Evolutionary conservation across 2,113 vertebrate species (phyloP).

Genomic region (Notothenia rossii): DNA sequence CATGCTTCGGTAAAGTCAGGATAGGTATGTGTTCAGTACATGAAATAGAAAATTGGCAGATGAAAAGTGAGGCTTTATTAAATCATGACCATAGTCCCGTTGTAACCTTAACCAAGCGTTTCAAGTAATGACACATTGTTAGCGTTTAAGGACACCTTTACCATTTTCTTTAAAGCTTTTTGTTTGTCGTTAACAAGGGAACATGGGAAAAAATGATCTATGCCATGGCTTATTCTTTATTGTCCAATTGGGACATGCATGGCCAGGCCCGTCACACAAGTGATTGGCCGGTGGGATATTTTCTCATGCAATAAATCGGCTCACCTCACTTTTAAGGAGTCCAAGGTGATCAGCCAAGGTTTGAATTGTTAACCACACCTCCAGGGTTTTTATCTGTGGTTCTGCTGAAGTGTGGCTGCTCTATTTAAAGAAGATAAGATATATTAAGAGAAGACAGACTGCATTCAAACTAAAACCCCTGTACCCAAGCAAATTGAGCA

Average conservation of each 20-base stretch:
- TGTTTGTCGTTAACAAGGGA: neutral
- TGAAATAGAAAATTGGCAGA: neutral
- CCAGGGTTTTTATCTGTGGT: neutral
- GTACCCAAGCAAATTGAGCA: neutral
- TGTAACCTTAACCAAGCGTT: neutral
- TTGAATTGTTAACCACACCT: neutral
- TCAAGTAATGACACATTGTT: neutral
- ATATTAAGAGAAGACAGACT: no score
- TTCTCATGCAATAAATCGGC: neutral
- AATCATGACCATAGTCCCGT: neutral
- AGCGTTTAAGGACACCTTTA: neutral
- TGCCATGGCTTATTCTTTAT: neutral
- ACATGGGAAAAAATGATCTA: neutral
- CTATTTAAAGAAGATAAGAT: no score
- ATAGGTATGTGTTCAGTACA: neutral
- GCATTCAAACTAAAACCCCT: no score
- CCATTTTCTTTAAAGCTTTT: neutral
- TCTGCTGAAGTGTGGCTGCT: neutral
- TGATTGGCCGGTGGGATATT: neutral
- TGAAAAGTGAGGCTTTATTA: neutral
- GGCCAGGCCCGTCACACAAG: no score
- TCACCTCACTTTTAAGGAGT: neutral
- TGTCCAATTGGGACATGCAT: neutral
- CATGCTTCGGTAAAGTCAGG: neutral
- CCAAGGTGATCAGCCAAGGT: neutral